These are phyloP conservation scores for Notoglanidium macrostoma DNA, from an alignment of 2,797 vertebrate species.

Conservation along the genomic window DNA sequence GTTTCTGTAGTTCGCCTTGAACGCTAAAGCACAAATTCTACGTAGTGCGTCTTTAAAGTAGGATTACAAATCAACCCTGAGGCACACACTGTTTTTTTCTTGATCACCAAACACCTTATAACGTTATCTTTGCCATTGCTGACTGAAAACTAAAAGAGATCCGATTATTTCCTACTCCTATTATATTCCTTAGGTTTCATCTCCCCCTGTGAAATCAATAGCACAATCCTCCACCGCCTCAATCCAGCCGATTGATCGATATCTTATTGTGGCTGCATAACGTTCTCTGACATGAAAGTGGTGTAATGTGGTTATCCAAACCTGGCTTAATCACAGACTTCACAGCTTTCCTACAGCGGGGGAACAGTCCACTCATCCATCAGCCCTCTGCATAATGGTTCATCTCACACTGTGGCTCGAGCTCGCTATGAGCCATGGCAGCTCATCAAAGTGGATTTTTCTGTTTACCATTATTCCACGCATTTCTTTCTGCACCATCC, in stretches of 20 bases:
- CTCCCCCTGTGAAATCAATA: neutral
- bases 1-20: neutral
- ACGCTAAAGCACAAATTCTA: neutral
- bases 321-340: slow-evolving; percentile 29
- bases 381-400: slow-evolving; percentile 8
- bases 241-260: slow-evolving; percentile 10
- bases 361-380: neutral
- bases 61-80: neutral
- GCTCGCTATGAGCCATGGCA: neutral
- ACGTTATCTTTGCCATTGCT: neutral
- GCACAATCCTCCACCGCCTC: slow-evolving; percentile 1
- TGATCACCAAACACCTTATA: neutral
- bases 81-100: neutral
- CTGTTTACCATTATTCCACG: neutral
- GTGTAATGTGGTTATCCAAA: slow-evolving; percentile 19
- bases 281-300: slow-evolving; percentile 8
- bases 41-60: neutral
- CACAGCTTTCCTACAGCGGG: slow-evolving; percentile 21
- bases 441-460: slow-evolving; percentile 20
- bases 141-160: neutral
- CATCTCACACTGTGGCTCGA: slow-evolving; percentile 7
- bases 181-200: neutral
- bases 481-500: neutral
- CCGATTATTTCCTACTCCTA: neutral
- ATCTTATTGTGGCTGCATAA: slow-evolving; percentile 33